These are phyloP conservation scores for Entomyzon cyanotis DNA, from an alignment of 2,113 vertebrate genomes.

Conservation along the genomic window DNA sequence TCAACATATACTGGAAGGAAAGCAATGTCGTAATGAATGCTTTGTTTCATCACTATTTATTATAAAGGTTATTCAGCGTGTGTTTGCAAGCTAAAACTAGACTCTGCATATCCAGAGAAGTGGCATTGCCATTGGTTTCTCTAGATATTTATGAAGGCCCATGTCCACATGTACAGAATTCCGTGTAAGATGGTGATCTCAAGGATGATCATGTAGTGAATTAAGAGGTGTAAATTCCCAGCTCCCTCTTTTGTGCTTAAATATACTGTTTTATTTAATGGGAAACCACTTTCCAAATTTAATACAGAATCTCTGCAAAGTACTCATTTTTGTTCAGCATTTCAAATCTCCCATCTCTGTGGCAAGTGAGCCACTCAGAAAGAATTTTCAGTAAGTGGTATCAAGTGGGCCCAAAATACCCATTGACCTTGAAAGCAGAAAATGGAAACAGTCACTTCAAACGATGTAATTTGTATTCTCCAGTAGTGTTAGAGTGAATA, in stretches of 20 bases:
- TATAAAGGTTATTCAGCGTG: not conserved
- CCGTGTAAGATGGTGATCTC: not conserved
- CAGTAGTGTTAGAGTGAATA: conserved; percentile 1
- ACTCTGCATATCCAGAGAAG: not conserved
- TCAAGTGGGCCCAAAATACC: conserved; percentile 52
- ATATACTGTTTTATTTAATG: not conserved
- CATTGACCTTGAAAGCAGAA: conserved; percentile 55
- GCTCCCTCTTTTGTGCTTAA: not conserved
- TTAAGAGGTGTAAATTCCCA: not conserved
- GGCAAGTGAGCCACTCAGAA: conserved; percentile 13
- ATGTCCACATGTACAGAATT: not conserved
- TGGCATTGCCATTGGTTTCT: not conserved
- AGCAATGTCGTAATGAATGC: not conserved
- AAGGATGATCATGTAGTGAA: not conserved
- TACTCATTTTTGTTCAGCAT: not conserved
- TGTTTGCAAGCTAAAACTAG: not conserved
- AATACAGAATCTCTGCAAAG: not conserved
- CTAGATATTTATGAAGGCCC: not conserved
- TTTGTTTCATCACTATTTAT: not conserved
- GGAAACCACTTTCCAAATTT: not conserved
- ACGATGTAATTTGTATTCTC: not conserved
- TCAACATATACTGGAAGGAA: not conserved
- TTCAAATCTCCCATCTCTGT: not conserved
- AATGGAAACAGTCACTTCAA: conserved; percentile 40
- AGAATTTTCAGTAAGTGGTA: conserved; percentile 43